phyloP scores from a whole-genome alignment of 1,140 invertebrate genomes.

The Periplaneta americana region DNA sequence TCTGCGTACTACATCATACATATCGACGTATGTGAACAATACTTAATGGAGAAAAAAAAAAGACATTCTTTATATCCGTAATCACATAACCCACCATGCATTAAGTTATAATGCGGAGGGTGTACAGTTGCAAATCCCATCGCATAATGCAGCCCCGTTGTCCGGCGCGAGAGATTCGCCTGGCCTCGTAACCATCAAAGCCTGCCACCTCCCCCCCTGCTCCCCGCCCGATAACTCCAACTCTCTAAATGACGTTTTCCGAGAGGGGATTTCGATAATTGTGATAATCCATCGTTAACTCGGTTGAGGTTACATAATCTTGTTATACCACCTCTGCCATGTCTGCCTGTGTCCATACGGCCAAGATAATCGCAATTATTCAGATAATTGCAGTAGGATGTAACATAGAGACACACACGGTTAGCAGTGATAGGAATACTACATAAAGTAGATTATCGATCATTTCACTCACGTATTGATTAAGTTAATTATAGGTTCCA shows the following conservation, averaged over 20 bases:
- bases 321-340: not conserved
- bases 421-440: not conserved
- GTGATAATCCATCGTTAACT: not conserved
- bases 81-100: not conserved
- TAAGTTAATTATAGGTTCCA: not conserved
- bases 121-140: not conserved
- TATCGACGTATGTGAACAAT: not conserved
- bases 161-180: not conserved
- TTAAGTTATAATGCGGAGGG: not conserved
- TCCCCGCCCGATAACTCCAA: not conserved
- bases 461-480: not conserved
- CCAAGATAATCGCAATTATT: not conserved
- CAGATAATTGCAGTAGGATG: not conserved
- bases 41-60: not conserved
- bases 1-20: too few species aligned
- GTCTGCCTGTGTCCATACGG: not conserved
- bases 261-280: not conserved
- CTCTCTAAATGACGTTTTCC: not conserved
- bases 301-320: not conserved
- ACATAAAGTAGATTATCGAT: not conserved
- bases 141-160: not conserved
- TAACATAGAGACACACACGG: not conserved
- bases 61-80: not conserved
- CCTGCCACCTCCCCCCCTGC: not conserved
- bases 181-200: not conserved